phyloP scores from a whole-genome alignment of 2,797 vertebrate genomes.

The Phyllotis vaccarum region DNA sequence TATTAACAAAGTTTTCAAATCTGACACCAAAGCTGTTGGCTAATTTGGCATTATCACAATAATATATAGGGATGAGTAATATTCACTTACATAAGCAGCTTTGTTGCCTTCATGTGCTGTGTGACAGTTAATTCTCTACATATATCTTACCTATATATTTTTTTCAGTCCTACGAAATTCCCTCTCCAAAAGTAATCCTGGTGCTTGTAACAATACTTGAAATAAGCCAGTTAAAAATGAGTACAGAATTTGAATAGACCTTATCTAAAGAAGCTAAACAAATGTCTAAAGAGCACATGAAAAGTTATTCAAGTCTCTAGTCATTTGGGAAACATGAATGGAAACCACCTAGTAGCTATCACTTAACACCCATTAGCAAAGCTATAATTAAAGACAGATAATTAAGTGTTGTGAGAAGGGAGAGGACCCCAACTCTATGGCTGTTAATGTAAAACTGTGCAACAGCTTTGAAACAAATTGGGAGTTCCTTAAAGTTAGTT shows the following conservation, averaged over 20 bases:
- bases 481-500: constrained; percentile 21
- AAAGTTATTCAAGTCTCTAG: constrained; percentile 41
- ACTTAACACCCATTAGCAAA: neutral
- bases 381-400: constrained; percentile 34
- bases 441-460: neutral
- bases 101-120: constrained; percentile 38
- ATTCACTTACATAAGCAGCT: constrained; percentile 28
- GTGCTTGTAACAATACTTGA: constrained; percentile 45
- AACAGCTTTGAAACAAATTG: constrained; percentile 28
- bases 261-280: constrained; percentile 33
- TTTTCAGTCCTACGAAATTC: constrained; percentile 49
- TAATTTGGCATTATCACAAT: constrained; percentile 46
- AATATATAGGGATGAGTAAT: constrained; percentile 23
- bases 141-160: constrained; percentile 28
- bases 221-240: constrained; percentile 57
- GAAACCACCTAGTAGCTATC: constrained; percentile 42
- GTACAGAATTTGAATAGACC: constrained; percentile 14
- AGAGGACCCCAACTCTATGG: neutral
- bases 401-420: neutral
- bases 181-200: constrained; percentile 50
- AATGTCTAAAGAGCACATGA: constrained; percentile 48
- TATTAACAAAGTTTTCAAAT: constrained; percentile 37
- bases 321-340: constrained; percentile 40
- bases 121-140: neutral
- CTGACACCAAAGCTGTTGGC: constrained; percentile 32